Conservation (phyloP, 1,140 invertebrate genomes). For the Drosophila yakuba region DNA sequence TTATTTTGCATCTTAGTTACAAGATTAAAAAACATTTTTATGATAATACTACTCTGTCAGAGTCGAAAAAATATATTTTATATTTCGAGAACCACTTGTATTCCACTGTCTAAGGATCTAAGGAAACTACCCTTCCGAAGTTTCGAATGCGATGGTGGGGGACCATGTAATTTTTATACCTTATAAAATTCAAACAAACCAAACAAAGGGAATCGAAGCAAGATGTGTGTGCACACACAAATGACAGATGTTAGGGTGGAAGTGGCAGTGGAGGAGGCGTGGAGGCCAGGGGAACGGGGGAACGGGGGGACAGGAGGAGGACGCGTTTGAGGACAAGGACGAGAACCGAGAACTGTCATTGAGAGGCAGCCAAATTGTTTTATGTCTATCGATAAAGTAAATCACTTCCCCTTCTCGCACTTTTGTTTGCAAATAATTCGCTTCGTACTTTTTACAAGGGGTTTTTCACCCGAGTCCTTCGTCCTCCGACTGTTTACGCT, state of each 20-base stretch:
- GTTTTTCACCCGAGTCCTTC: constrained; percentile 23
- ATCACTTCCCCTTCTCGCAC: constrained; percentile 61
- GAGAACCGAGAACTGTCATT: constrained; percentile 29
- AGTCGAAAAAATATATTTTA: background rate
- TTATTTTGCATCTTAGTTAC: too few species aligned
- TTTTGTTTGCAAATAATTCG: constrained; percentile 62
- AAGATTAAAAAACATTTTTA: background rate
- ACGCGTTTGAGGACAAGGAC: constrained; percentile 1
- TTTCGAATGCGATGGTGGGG: background rate
- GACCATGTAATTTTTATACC: constrained; percentile 66
- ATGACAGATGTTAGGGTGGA: constrained; percentile 37
- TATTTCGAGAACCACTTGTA: too few species aligned
- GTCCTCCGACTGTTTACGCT: constrained; percentile 32
- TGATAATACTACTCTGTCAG: background rate
- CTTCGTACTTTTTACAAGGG: constrained; percentile 57
- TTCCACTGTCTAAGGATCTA: background rate
- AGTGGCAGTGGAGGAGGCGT: background rate
- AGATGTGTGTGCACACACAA: constrained; percentile 25
- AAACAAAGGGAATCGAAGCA: constrained; percentile 35
- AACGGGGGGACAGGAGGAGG: constrained; percentile 9
- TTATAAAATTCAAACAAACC: constrained; percentile 51
- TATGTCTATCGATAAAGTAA: constrained; percentile 76
- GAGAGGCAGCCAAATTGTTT: constrained; percentile 66
- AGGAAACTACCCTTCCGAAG: constrained; percentile 19
- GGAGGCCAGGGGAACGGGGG: constrained; percentile 6